Conservation (phyloP, 2,113 vertebrate genomes). For the Theristicus caerulescens region DNA sequence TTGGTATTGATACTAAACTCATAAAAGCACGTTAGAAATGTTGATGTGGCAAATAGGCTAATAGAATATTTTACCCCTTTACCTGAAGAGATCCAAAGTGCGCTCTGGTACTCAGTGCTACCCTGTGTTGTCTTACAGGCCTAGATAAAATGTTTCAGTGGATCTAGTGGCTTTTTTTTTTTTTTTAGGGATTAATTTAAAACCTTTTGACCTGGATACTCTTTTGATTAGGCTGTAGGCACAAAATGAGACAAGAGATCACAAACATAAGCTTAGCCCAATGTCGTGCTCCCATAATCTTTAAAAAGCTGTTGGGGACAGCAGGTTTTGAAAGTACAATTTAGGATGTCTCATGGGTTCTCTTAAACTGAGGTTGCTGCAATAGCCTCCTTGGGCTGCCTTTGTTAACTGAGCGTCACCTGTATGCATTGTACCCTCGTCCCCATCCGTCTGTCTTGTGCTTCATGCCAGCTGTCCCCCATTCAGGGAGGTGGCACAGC, state of each 20-base stretch:
- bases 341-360: background rate
- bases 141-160: background rate
- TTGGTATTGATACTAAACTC: background rate
- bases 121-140: background rate
- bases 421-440: accelerated
- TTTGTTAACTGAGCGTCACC: background rate
- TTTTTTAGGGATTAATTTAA: background rate
- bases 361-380: background rate
- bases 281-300: background rate
- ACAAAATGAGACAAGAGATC: background rate
- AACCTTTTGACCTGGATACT: constrained; percentile 21
- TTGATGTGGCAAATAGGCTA: background rate
- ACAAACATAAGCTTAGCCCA: background rate
- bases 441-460: background rate
- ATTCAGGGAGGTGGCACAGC: background rate
- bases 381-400: background rate
- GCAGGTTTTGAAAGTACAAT: background rate
- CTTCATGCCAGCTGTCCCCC: background rate
- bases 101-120: accelerated
- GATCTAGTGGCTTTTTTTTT: background rate
- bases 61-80: background rate
- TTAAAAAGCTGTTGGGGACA: background rate
- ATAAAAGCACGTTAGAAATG: background rate
- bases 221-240: background rate
- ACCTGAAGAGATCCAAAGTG: background rate